phyloP scores from a whole-genome alignment of 2,888 invertebrate genomes.

The Brachyptera putata region DNA sequence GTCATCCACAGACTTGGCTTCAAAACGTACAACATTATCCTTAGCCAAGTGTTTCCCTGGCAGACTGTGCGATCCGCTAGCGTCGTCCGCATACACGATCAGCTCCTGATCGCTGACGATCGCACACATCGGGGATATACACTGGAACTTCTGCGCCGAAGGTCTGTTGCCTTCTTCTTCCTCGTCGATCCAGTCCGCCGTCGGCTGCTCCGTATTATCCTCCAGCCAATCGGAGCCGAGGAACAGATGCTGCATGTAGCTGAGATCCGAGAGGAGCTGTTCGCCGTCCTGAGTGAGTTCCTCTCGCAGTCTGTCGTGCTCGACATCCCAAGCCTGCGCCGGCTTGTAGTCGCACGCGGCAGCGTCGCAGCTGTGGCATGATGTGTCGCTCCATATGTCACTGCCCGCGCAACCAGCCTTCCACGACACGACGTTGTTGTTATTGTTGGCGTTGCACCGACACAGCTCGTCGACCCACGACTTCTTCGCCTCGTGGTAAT shows the following conservation, averaged over 20 bases:
- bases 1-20: constrained; percentile 6
- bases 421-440: too few species aligned
- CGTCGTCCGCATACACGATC: constrained; percentile 18
- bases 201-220: constrained; percentile 4
- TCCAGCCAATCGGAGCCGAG: constrained; percentile 38
- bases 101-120: constrained; percentile 7
- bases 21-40: too few species aligned
- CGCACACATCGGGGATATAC: constrained; percentile 8
- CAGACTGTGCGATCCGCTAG: neutral
- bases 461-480: too few species aligned
- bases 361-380: too few species aligned
- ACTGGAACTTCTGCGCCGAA: constrained; percentile 15
- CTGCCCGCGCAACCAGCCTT: too few species aligned
- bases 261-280: constrained; percentile 57
- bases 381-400: too few species aligned
- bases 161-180: neutral
- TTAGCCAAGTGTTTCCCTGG: neutral
- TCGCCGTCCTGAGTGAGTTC: constrained; percentile 58
- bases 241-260: constrained; percentile 53
- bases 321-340: too few species aligned
- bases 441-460: too few species aligned
- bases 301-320: constrained; percentile 43
- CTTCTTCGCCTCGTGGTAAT: too few species aligned
- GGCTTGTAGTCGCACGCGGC: too few species aligned
- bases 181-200: too few species aligned